Percentiles rank a stretch among this genome's conserved stretches.
phyloP scores from a whole-genome alignment of 64 coral and sea anemone genomes.

The Acropora tenuis region DNA sequence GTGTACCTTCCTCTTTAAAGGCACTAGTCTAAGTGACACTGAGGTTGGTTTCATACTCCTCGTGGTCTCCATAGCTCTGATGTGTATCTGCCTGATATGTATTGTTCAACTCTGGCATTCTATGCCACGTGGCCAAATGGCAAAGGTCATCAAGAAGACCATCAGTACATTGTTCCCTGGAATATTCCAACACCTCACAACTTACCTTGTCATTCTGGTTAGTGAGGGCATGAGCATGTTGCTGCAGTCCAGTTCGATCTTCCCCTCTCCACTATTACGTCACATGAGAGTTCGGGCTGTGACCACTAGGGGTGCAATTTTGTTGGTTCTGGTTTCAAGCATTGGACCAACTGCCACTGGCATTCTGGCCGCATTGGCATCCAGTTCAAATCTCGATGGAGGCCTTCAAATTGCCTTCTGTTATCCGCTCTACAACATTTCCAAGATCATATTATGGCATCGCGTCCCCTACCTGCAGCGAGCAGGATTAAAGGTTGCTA shows the following conservation, averaged over 20 bases:
- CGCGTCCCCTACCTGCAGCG: conserved; percentile 89
- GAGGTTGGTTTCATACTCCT: conserved; percentile 88
- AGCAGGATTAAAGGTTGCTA: conserved; percentile 83
- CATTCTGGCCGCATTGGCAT: conserved; percentile 90
- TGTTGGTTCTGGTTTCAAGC: conserved; percentile 88
- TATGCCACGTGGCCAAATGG: conserved; percentile 86
- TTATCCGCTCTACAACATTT: conserved; percentile 97
- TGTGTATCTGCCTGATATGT: conserved; percentile 81
- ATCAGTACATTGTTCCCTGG: conserved; percentile 90
- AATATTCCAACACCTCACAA: conserved; percentile 86
- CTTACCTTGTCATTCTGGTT: conserved; percentile 93
- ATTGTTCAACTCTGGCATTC: conserved; percentile 95
- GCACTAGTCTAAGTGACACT: conserved; percentile 78
- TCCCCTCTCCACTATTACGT: conserved; percentile 91
- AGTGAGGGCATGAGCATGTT: conserved; percentile 96
- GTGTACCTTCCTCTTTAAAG: conserved; percentile 75
- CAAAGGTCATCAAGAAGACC: conserved; percentile 87
- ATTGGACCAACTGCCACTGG: conserved; percentile 98
- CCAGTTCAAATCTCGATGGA: conserved; percentile 40
- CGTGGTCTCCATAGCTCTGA: conserved; percentile 63
- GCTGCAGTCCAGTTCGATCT: conserved; percentile 98
- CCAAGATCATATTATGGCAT: conserved; percentile 88
- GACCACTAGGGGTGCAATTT: conserved; percentile 75
- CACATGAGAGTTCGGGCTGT: conserved; percentile 94
- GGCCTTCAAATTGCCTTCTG: conserved; percentile 95